phyloP scores from a whole-genome alignment of 2,888 invertebrate species.

The Eupithecia subfuscata region DNA sequence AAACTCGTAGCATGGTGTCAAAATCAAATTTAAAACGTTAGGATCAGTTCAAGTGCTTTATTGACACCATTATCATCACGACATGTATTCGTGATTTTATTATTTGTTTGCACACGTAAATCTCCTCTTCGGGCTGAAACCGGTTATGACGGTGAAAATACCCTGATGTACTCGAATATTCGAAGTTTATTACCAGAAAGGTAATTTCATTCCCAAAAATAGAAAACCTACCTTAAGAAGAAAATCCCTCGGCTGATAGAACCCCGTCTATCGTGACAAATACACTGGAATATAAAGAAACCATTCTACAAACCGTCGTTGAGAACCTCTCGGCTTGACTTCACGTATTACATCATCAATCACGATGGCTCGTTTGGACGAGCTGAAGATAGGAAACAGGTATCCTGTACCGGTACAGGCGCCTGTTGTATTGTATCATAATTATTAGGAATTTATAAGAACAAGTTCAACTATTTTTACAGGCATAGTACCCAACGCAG shows the following conservation, averaged over 20 bases:
- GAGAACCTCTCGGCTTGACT: constrained; percentile 32
- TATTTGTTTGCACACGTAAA: neutral
- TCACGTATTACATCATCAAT: constrained; percentile 35
- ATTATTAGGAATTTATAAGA: no score
- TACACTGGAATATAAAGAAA: constrained; percentile 27
- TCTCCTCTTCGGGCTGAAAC: neutral
- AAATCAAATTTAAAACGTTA: neutral
- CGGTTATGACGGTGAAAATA: neutral
- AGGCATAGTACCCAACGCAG: no score
- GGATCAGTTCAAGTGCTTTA: no score
- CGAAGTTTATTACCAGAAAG: neutral
- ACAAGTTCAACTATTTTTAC: no score
- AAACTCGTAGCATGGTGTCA: neutral
- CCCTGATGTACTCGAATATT: neutral
- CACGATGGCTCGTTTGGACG: constrained; percentile 29
- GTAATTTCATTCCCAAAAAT: neutral
- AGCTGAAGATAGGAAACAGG: neutral
- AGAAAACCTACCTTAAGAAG: neutral
- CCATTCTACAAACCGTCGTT: constrained; percentile 33
- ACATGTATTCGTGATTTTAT: neutral
- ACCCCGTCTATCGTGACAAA: constrained; percentile 31
- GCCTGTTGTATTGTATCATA: neutral
- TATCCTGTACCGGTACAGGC: neutral
- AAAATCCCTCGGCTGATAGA: constrained; percentile 18
- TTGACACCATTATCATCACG: neutral